Percentiles rank a stretch among this genome's conserved stretches.
phyloP scores from a whole-genome alignment of 2,888 invertebrate species.

The Drosophila borborema region DNA sequence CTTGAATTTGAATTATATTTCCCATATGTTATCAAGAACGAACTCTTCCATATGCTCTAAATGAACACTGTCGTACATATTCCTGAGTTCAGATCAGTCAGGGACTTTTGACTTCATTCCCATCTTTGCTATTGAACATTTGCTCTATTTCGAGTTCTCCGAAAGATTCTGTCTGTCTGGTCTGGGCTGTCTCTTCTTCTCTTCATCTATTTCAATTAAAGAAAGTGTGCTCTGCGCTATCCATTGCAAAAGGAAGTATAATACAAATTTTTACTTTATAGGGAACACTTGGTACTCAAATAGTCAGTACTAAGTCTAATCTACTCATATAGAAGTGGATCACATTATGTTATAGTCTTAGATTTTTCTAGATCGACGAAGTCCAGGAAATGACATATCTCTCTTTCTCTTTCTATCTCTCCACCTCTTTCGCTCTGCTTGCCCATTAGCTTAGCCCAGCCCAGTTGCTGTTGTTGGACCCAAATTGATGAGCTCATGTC shows the following conservation, averaged over 20 bases:
- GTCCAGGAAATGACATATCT: neutral
- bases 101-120: no score
- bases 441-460: constrained; percentile 1
- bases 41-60: neutral
- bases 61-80: neutral
- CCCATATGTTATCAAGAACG: neutral
- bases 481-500: constrained; percentile 51
- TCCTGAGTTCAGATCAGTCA: no score
- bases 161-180: neutral
- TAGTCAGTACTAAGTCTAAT: no score
- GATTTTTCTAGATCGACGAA: neutral
- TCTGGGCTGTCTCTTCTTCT: neutral
- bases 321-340: neutral
- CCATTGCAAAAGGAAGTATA: neutral
- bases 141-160: neutral
- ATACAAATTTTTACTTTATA: neutral
- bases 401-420: neutral
- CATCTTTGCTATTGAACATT: no score
- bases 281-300: no score
- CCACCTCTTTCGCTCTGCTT: neutral
- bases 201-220: neutral
- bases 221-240: neutral
- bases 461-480: constrained; percentile 13
- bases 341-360: neutral
- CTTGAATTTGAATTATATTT: neutral